These are phyloP conservation scores for Lophochroa leadbeateri DNA, from an alignment of 2,113 vertebrate species.

Conservation along the genomic window DNA sequence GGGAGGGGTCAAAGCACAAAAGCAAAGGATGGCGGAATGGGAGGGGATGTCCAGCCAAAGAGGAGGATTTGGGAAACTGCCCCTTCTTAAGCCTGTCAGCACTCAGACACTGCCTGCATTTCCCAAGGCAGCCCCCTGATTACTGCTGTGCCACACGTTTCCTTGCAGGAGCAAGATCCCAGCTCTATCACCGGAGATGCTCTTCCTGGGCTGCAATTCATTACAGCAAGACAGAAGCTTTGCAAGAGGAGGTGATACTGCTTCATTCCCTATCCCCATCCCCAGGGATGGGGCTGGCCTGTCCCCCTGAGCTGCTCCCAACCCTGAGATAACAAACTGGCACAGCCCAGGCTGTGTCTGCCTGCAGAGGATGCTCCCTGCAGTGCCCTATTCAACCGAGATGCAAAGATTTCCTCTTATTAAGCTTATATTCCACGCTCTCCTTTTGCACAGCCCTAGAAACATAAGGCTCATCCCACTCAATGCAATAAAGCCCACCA, in stretches of 20 bases:
- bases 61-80: not conserved
- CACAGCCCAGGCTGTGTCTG: not conserved
- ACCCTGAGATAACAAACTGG: rapidly evolving
- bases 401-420: not conserved
- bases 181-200: not conserved
- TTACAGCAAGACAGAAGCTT: not conserved
- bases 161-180: not conserved
- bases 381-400: not conserved
- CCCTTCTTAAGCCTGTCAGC: not conserved
- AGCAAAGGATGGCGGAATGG: not conserved
- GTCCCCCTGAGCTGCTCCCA: not conserved
- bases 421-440: not conserved
- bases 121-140: not conserved
- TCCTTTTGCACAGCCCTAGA: not conserved
- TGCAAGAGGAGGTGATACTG: too few relatives aligned
- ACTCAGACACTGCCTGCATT: rapidly evolving
- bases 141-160: not conserved
- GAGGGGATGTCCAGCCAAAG: rapidly evolving
- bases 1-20: not conserved
- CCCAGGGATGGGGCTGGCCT: not conserved
- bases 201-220: not conserved
- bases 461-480: rapidly evolving
- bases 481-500: rapidly evolving
- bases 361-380: not conserved
- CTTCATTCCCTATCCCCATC: rapidly evolving